Conservation (phyloP, 2,888 invertebrate genomes). For the Argynnis bischoffii region DNA sequence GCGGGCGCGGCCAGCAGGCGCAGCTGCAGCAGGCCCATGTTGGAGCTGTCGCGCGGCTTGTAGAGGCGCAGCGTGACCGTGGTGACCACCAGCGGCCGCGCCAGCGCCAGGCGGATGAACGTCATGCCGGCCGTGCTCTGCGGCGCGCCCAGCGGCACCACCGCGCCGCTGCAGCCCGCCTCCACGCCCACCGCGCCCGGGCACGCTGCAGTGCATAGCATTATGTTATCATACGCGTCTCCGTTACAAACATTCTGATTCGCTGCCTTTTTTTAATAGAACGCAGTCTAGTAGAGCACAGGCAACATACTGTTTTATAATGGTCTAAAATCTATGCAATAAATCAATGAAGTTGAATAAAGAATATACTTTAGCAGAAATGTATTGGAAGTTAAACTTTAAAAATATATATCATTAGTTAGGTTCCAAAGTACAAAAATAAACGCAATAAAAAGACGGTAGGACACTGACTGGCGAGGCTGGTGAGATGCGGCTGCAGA, state of each 20-base stretch:
- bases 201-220: constrained; percentile 82
- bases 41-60: constrained; percentile 94
- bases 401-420: not conserved
- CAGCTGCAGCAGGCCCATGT: constrained; percentile 94
- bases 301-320: too few species aligned
- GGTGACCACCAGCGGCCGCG: constrained; percentile 92
- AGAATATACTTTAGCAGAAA: too few species aligned
- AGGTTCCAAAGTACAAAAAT: too few species aligned
- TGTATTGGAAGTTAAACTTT: too few species aligned
- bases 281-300: too few species aligned
- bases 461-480: constrained; percentile 85
- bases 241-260: too few species aligned
- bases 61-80: constrained; percentile 88
- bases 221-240: too few species aligned
- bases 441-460: too few species aligned
- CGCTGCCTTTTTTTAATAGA: too few species aligned
- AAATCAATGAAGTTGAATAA: too few species aligned
- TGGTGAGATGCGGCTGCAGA: constrained; percentile 92
- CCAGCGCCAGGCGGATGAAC: constrained; percentile 91
- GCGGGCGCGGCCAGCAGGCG: constrained; percentile 92
- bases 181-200: constrained; percentile 95
- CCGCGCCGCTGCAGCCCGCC: constrained; percentile 89
- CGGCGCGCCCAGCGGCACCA: constrained; percentile 93
- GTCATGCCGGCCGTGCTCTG: constrained; percentile 94
- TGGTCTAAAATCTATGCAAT: too few species aligned